Evolutionary conservation across 2,113 vertebrate species (phyloP).

Genomic region (Gopherus evgoodei): DNA sequence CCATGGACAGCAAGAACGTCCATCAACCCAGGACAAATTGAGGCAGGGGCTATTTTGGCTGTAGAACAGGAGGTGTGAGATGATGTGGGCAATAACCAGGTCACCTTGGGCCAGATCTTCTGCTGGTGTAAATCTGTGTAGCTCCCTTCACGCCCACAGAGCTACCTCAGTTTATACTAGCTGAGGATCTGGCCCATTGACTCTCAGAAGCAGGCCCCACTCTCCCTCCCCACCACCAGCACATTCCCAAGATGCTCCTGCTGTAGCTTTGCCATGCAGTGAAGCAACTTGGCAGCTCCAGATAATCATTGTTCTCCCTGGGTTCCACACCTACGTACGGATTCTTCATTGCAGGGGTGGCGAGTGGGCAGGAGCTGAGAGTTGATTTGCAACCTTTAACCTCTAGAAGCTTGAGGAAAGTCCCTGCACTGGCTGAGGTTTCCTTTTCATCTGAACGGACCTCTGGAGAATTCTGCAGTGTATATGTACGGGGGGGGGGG

Average conservation of each 20-base stretch:
- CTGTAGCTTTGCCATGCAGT: too few relatives aligned
- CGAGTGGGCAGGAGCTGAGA: neutral
- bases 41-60: neutral
- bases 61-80: neutral
- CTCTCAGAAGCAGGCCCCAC: neutral
- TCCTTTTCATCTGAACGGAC: neutral
- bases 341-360: neutral
- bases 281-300: neutral
- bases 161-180: neutral
- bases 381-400: neutral
- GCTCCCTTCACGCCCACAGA: neutral
- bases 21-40: neutral
- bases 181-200: neutral
- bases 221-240: neutral
- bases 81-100: neutral
- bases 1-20: neutral
- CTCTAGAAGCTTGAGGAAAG: neutral
- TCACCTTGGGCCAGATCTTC: neutral
- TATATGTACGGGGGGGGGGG: accelerated
- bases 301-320: neutral
- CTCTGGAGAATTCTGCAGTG: neutral
- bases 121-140: neutral
- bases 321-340: too few relatives aligned
- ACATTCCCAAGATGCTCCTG: too few relatives aligned
- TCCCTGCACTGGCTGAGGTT: neutral